phyloP scores from a whole-genome alignment of 2,113 vertebrate genomes.

The Scolopax mira region DNA sequence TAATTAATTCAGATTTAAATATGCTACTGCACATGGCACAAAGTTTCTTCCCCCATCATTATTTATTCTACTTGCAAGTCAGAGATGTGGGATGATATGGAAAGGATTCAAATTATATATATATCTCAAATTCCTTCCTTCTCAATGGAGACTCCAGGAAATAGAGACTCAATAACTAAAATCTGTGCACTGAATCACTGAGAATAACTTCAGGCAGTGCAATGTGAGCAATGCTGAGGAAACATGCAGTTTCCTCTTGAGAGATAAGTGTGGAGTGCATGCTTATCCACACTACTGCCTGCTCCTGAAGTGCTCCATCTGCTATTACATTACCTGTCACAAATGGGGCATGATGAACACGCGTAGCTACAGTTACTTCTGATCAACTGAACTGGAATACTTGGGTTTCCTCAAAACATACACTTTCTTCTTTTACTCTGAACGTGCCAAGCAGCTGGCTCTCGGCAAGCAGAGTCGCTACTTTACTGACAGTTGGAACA shows the following conservation, averaged over 20 bases:
- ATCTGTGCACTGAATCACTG: not conserved
- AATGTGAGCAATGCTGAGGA: not conserved
- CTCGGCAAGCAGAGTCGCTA: not conserved
- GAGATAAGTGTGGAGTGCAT: not conserved
- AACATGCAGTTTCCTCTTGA: not conserved
- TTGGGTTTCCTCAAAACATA: not conserved
- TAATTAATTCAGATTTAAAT: not conserved
- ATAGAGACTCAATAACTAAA: not conserved
- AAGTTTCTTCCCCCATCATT: not conserved
- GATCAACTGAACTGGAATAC: not conserved
- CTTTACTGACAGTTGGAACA: not conserved
- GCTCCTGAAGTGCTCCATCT: not conserved
- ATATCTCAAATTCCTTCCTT: conserved; percentile 8
- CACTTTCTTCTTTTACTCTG: not conserved
- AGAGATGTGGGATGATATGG: not conserved
- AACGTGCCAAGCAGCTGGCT: not conserved
- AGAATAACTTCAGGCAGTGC: not conserved
- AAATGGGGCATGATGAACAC: not conserved
- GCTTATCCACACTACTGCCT: not conserved
- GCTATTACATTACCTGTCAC: not conserved
- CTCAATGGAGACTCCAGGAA: not conserved
- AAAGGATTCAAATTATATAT: not conserved
- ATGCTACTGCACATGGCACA: not conserved
- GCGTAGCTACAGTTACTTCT: not conserved
- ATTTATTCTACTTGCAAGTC: not conserved